These are phyloP conservation scores for Drosophila nr. perissopoda DNA, from an alignment of 2,888 invertebrate genomes.

Conservation along the genomic window DNA sequence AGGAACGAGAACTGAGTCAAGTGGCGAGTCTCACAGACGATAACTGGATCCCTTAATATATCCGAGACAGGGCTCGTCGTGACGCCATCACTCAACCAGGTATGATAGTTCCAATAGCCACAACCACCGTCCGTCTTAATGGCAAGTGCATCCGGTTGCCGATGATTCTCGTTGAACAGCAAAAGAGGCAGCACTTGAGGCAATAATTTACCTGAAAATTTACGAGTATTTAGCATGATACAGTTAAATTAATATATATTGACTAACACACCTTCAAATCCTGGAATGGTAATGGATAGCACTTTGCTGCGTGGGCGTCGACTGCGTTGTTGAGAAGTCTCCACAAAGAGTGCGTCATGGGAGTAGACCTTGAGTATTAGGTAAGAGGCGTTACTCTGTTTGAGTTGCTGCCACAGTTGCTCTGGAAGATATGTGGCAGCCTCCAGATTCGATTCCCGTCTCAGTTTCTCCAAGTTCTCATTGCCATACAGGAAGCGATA, in stretches of 20 bases:
- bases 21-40: constrained; percentile 86
- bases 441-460: constrained; percentile 85
- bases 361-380: constrained; percentile 86
- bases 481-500: constrained; percentile 84
- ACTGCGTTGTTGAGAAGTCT: constrained; percentile 81
- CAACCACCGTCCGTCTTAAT: constrained; percentile 83
- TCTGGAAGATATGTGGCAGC: constrained; percentile 86
- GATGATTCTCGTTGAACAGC: constrained; percentile 68
- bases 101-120: constrained; percentile 88
- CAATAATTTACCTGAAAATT: constrained; percentile 83
- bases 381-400: constrained; percentile 50
- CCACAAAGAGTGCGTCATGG: constrained; percentile 87
- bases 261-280: constrained; percentile 81
- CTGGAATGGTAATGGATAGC: constrained; percentile 87
- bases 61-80: constrained; percentile 37
- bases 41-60: constrained; percentile 72
- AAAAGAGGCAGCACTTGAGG: constrained; percentile 86
- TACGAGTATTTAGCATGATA: not conserved
- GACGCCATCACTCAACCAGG: constrained; percentile 87
- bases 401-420: constrained; percentile 80
- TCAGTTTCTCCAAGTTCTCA: constrained; percentile 84
- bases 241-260: not conserved
- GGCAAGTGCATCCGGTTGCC: constrained; percentile 37
- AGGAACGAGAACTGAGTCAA: constrained; percentile 88
- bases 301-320: constrained; percentile 85